Conservation (phyloP, 1,140 invertebrate genomes). For the Brachionus koreanus region DNA sequence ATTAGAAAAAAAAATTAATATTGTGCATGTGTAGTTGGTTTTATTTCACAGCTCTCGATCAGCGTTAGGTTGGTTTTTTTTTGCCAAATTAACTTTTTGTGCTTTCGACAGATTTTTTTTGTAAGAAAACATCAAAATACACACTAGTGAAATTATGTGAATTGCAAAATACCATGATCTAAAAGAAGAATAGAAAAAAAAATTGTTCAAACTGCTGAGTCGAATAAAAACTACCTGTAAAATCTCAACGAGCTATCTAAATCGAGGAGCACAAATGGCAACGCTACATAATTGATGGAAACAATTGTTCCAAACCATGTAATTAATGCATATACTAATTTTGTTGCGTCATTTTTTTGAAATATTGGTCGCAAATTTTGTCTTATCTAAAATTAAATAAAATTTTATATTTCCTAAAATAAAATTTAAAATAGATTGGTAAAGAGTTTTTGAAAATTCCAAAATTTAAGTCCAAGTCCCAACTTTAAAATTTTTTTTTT, state of each 20-base stretch:
- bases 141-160: not conserved
- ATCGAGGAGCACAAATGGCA: conserved; percentile 24
- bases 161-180: conserved; percentile 20
- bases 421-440: not conserved
- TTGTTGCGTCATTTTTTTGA: conserved; percentile 7
- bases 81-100: conserved; percentile 15
- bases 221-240: not conserved
- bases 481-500: too few species aligned
- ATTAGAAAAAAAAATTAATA: not conserved
- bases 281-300: not conserved
- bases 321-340: conserved; percentile 8
- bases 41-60: not conserved
- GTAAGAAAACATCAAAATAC: conserved; percentile 6
- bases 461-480: too few species aligned
- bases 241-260: not conserved
- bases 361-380: conserved; percentile 14
- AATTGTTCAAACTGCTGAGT: not conserved
- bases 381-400: conserved; percentile 31
- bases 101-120: not conserved
- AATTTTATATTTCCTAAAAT: not conserved
- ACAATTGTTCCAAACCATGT: conserved; percentile 22
- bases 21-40: not conserved
- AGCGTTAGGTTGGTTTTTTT: not conserved
- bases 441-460: too few species aligned
- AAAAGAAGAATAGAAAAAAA: not conserved